Evolutionary conservation across 2,113 vertebrate genomes (phyloP), one percentile per base, ranked within the genome.

Genomic region (Mustelus asterias): DNA sequence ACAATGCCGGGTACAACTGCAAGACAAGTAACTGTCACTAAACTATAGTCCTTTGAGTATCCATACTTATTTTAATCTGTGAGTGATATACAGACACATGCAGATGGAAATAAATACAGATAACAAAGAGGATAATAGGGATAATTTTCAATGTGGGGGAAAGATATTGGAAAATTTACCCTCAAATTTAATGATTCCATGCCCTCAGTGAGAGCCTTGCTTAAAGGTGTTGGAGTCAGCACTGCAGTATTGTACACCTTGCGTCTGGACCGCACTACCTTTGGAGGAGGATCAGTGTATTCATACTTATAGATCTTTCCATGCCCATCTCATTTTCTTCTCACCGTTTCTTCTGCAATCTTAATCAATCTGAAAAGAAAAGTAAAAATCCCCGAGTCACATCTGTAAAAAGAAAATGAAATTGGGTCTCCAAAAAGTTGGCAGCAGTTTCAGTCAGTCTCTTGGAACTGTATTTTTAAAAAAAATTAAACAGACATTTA

Each of bases 401-500:
- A 95, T 72, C 69, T 70, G 44, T 54, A 54, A 48, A 95, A 70
- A 72, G 41, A 76, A 72, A 95, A 69, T 67, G 20, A 94, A 69
- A n/a, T n/a, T 41, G 1, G 10, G 48, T 95, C 69, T 44, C 24
- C 7, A 95, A 72, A 48, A 95, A 33, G 20, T 95, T 95, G 94
- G 94, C 94, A 95, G 24, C 41, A 6, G 67, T 72, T 54, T 72
- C 94, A 95, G 69, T 48, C 94, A 76, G 67, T 29, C 41, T 95
- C 67, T 37, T 95, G 48, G 72, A 95, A 76, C 13, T 44, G 48
- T 41, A 72, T 95, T 63, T 24, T 26, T 33, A 20, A 22, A 65
- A 65, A 63, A 67, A 33, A 89, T 89, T 41, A 94, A 33, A 18
- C 67, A 72, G 94, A 95, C 67, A 95, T 95, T 54, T 48, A 95